A percentile compares a stretch with the other conserved stretches of the same genome.
Conservation (phyloP, 2,888 invertebrate species). For the Acronicta leporina region DNA sequence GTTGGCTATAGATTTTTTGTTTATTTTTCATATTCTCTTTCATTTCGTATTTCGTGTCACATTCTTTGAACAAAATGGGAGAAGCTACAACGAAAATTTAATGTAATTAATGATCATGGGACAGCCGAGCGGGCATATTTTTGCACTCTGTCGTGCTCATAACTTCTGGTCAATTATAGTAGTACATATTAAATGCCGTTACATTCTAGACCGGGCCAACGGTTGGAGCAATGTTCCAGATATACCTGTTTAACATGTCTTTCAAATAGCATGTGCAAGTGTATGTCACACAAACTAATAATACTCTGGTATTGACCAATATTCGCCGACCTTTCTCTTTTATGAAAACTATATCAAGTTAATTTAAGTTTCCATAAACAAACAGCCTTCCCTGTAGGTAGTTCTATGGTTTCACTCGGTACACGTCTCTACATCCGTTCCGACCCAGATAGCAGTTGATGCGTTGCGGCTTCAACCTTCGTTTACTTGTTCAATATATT, state of each 20-base stretch:
- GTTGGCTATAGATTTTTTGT: too few relatives aligned
- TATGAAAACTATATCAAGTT: slow-evolving; percentile 46
- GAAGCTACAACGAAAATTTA: neutral
- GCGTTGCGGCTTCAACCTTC: slow-evolving; percentile 68
- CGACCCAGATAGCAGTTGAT: slow-evolving; percentile 68
- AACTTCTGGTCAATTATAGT: slow-evolving; percentile 44
- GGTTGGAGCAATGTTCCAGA: slow-evolving; percentile 55
- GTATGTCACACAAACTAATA: slow-evolving; percentile 46
- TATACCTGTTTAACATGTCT: slow-evolving; percentile 62
- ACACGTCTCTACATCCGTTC: slow-evolving; percentile 61
- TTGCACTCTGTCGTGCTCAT: slow-evolving; percentile 14
- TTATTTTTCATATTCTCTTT: too few relatives aligned
- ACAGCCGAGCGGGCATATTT: slow-evolving; percentile 6
- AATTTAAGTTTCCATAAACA: slow-evolving; percentile 54
- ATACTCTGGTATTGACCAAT: slow-evolving; percentile 37
- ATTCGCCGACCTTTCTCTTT: slow-evolving; percentile 56
- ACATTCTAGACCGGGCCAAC: slow-evolving; percentile 58
- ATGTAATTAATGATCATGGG: neutral
- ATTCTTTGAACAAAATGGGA: neutral
- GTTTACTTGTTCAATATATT: slow-evolving; percentile 54
- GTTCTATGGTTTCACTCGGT: slow-evolving; percentile 69
- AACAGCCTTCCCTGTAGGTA: slow-evolving; percentile 23
- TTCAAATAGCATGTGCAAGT: slow-evolving; percentile 40
- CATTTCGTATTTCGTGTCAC: too few relatives aligned
- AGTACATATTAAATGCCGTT: slow-evolving; percentile 50